Base-by-base conservation (phyloP, 2,797 vertebrate genomes). In the Tenualosa thibaudeaui region DNA sequence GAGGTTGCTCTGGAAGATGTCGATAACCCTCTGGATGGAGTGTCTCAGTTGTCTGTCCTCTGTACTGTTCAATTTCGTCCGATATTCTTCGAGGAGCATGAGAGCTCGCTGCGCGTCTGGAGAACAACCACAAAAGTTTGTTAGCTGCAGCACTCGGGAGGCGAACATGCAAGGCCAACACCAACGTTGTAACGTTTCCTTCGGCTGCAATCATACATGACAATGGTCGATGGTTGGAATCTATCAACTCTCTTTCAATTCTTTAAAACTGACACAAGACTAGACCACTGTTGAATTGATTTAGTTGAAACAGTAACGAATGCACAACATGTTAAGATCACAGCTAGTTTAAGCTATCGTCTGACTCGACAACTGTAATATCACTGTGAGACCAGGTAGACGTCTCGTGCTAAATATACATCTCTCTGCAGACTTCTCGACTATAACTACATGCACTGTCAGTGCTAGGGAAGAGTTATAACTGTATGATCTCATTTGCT, bases 1-100 rank as follows among this genome's bases (percentile, higher is more conserved):
- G 3, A 99, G 97, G 93, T 96, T 97, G 92, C 98, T 99, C 93
- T 98, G 98, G 95, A 99, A 99, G 95, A 99, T 96, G 95, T 96
- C 96, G 91, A 99, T 99, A 92, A 99, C 98, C 60, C 97, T 95
- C 94, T 99, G 98, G 84, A 99, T 96, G 89, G 98, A 99, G 93
- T 90, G 94, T 37, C 97, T 94, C 86, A 99, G 97, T 91, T 97
- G 97, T 86, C 96, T 94, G 90, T 99, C 97, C 93, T 98, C 97
- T 0, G 96, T 93, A 86, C 96, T 96, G 92, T 95, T 95, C 90
- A 99, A 95, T 91, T 96, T 97, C 46, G 96, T 94, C 81, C 97
- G 96, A 92, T 99, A 98, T 53, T 98, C 97, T 94, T 99, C 97
- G 94, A 99, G 94, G 88, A 99, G 97, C 89, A 95, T 90, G 93